Percentiles rank a stretch among this genome's conserved stretches.
Evolutionary conservation across 1,140 invertebrate genomes (phyloP).

Genomic region (Globodera ellingtonae): DNA sequence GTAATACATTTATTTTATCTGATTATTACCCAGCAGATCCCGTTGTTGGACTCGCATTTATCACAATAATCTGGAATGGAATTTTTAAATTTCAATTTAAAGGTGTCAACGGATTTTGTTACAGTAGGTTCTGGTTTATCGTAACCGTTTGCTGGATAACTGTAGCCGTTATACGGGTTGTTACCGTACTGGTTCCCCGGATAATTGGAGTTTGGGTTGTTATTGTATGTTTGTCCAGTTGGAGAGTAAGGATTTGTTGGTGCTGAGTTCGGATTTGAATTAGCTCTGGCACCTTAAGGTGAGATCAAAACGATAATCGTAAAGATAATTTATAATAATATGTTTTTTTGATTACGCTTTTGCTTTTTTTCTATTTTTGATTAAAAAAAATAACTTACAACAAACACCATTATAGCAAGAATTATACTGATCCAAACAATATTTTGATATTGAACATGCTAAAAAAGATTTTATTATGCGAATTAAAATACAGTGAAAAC

Average conservation of each 20-base stretch:
- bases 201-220: conserved; percentile 1
- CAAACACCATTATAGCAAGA: not conserved
- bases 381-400: not conserved
- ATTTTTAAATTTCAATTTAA: not conserved
- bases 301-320: not conserved
- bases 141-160: not conserved
- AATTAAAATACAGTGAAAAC: not conserved
- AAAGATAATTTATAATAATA: too few relatives aligned
- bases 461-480: not conserved
- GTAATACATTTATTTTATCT: too few relatives aligned
- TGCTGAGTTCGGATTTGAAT: not conserved
- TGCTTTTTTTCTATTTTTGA: too few relatives aligned
- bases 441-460: not conserved
- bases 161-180: not conserved
- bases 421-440: not conserved
- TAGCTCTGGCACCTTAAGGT: not conserved
- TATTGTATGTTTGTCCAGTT: not conserved
- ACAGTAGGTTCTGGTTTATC: not conserved
- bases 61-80: not conserved
- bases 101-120: not conserved
- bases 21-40: too few relatives aligned
- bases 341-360: too few relatives aligned
- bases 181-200: not conserved
- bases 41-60: not conserved
- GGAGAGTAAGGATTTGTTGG: not conserved